Evolutionary conservation across 2,888 invertebrate species (phyloP).

Genomic region (Diabrotica balteata): DNA sequence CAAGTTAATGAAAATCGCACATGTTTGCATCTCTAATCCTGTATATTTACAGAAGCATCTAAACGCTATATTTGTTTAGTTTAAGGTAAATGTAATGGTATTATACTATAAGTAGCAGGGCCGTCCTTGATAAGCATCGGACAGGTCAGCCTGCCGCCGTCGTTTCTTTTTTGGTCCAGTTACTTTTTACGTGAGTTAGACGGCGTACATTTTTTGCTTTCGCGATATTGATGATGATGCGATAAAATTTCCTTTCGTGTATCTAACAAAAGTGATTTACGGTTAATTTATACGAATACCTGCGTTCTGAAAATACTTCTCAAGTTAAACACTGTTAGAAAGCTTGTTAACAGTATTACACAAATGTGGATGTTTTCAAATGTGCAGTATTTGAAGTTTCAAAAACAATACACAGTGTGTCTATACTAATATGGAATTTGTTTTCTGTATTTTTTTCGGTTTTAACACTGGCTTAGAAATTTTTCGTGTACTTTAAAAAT

Average conservation of each 20-base stretch:
- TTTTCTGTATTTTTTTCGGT: too few species aligned
- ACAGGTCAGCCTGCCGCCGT: constrained; percentile 24
- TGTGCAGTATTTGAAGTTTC: too few species aligned
- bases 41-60: constrained; percentile 36
- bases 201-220: too few species aligned
- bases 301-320: background rate
- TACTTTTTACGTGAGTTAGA: constrained; percentile 14
- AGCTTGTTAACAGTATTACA: too few species aligned
- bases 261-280: constrained; percentile 2
- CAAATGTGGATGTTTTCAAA: too few species aligned
- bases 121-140: constrained; percentile 40
- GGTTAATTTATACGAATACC: constrained; percentile 2
- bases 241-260: too few species aligned
- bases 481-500: too few species aligned
- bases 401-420: too few species aligned
- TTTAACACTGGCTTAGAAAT: too few species aligned
- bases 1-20: constrained; percentile 22
- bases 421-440: too few species aligned
- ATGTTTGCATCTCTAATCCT: constrained; percentile 29
- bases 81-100: constrained; percentile 42
- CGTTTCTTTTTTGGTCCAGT: constrained; percentile 38
- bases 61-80: constrained; percentile 41
- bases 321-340: too few species aligned
- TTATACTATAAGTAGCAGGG: constrained; percentile 39
- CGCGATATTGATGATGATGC: too few species aligned